These are phyloP conservation scores for Chironomus striatipennis DNA, from an alignment of 1,140 invertebrate species.

Conservation along the genomic window DNA sequence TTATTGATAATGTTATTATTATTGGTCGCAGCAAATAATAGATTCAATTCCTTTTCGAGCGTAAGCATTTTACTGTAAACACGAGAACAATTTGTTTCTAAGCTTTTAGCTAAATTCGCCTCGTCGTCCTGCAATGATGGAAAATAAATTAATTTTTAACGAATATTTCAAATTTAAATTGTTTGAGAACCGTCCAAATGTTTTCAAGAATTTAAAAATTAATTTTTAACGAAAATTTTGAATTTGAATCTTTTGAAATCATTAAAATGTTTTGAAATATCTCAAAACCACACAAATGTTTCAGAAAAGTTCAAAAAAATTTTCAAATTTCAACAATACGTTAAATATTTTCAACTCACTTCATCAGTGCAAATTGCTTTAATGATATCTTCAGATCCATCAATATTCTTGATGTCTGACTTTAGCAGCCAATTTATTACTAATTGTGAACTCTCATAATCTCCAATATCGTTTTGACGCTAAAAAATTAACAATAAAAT, in stretches of 20 bases:
- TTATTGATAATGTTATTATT: conserved; percentile 34
- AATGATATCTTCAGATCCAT: conserved; percentile 33
- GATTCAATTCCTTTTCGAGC: conserved; percentile 22
- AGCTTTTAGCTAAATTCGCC: background rate
- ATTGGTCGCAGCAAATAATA: conserved; percentile 27
- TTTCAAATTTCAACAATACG: no score
- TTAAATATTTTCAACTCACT: background rate
- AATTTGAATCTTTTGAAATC: no score
- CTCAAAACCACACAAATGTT: no score
- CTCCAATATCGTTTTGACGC: conserved; percentile 27
- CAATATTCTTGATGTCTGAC: conserved; percentile 37
- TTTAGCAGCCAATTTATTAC: conserved; percentile 37
- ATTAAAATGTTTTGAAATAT: no score
- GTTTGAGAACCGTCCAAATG: no score
- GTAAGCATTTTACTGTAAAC: background rate
- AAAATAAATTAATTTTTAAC: background rate
- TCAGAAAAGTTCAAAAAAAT: no score
- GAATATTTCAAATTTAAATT: background rate
- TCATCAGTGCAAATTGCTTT: conserved; percentile 33
- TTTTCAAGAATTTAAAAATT: background rate
- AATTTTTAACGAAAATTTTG: no score
- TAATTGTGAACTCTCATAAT: conserved; percentile 31
- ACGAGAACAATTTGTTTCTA: background rate
- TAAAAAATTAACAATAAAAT: background rate
- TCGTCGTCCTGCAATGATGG: background rate